phyloP scores from a whole-genome alignment of 2,113 vertebrate species.

The Uria aalge region DNA sequence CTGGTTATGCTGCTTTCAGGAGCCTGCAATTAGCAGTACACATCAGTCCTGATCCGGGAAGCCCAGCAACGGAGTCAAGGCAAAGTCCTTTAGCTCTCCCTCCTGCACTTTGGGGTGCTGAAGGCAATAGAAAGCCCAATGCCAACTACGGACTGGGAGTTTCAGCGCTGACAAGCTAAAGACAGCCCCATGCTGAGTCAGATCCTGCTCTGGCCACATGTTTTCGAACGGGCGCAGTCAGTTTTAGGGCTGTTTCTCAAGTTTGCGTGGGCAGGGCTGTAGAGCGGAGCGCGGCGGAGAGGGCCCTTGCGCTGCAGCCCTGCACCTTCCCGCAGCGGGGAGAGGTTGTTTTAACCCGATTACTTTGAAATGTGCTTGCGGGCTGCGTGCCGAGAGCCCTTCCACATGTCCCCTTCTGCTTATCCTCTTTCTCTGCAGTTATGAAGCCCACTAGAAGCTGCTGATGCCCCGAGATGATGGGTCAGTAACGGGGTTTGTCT shows the following conservation, averaged over 20 bases:
- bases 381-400: background rate
- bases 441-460: background rate
- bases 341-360: background rate
- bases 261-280: background rate
- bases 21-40: background rate
- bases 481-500: background rate
- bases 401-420: background rate
- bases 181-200: background rate
- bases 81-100: background rate
- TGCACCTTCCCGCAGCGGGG: background rate
- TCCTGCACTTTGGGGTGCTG: background rate
- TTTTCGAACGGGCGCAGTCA: background rate
- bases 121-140: background rate
- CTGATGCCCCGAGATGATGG: background rate
- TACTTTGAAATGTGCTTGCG: background rate
- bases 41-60: background rate
- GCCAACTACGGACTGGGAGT: background rate
- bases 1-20: background rate
- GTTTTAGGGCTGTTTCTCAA: background rate
- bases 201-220: background rate
- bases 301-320: background rate
- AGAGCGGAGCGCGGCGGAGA: accelerated
- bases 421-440: background rate
- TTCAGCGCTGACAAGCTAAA: background rate
- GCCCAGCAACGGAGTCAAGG: background rate